Evolutionary conservation across 2,888 invertebrate species (phyloP).

Genomic region (Drosophila fungiperda): DNA sequence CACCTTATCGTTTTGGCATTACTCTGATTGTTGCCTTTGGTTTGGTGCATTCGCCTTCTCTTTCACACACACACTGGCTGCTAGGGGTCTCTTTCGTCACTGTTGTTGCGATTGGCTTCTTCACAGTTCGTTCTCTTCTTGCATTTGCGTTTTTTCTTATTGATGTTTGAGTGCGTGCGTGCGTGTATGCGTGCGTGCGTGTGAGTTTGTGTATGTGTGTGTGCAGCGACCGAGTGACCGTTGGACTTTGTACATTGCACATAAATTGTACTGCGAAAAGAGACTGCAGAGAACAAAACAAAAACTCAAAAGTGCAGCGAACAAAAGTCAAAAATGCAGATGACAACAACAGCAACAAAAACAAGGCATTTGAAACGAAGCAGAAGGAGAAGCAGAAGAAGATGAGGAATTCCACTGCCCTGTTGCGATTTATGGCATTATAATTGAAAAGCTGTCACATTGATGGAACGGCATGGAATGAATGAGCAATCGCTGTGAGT

Average conservation of each 20-base stretch:
- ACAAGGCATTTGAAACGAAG: constrained; percentile 1
- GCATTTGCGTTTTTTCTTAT: constrained; percentile 33
- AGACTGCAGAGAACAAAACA: constrained; percentile 33
- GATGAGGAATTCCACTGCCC: constrained; percentile 24
- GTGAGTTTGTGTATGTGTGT: constrained; percentile 26
- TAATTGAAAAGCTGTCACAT: constrained; percentile 51
- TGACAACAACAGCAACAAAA: constrained; percentile 30
- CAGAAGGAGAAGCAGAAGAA: not conserved
- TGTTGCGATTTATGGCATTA: constrained; percentile 43
- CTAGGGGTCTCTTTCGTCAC: constrained; percentile 47
- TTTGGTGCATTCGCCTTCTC: constrained; percentile 22
- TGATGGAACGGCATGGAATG: constrained; percentile 38
- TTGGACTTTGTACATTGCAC: constrained; percentile 78
- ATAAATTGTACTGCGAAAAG: constrained; percentile 71
- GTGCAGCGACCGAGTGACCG: constrained; percentile 69
- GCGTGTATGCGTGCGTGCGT: constrained; percentile 13
- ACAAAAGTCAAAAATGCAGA: constrained; percentile 9
- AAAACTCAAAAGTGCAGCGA: constrained; percentile 2
- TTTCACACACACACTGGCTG: constrained; percentile 1
- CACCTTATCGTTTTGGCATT: not conserved
- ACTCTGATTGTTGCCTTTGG: constrained; percentile 28
- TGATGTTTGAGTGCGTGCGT: constrained; percentile 14
- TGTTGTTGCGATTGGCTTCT: constrained; percentile 33
- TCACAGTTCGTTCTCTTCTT: constrained; percentile 53
- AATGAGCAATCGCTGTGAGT: constrained; percentile 6